Conservation (phyloP, 37 sponge, comb jelly and placozoan genomes). For the Bolinopsis microptera region DNA sequence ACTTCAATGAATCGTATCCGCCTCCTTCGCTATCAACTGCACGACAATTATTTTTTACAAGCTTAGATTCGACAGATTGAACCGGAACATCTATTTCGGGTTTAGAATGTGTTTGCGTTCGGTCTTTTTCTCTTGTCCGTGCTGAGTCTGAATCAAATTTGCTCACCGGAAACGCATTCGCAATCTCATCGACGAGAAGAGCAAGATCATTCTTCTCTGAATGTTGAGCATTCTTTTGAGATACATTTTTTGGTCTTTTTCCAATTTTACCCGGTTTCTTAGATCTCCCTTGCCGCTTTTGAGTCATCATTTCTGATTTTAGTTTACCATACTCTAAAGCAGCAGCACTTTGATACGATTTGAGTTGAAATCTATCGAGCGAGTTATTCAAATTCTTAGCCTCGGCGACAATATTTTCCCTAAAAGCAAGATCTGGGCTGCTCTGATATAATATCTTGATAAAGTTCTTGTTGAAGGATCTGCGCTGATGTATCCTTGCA, state of each 20-base stretch:
- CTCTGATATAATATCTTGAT: background rate
- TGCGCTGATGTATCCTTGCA: background rate
- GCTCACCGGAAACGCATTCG: background rate
- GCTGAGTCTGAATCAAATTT: background rate
- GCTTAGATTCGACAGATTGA: background rate
- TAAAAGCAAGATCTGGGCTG: constrained; percentile 6
- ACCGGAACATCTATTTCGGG: background rate
- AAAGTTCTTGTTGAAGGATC: constrained; percentile 9
- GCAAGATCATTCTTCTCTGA: background rate
- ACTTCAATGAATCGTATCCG: background rate
- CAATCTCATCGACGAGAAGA: background rate
- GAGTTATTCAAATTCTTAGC: background rate
- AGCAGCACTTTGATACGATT: background rate
- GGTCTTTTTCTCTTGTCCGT: too few relatives aligned
- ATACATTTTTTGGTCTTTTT: background rate
- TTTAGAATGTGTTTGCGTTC: background rate
- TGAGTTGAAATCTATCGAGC: background rate
- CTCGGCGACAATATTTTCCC: background rate
- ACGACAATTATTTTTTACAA: background rate
- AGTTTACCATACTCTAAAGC: background rate
- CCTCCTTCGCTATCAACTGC: background rate
- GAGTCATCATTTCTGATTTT: background rate
- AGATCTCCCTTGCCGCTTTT: background rate
- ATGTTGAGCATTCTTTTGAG: background rate
- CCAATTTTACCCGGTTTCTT: background rate